phyloP scores from a whole-genome alignment of 53 echinoderm and acorn worm genomes.

The Holothuria leucospilota region DNA sequence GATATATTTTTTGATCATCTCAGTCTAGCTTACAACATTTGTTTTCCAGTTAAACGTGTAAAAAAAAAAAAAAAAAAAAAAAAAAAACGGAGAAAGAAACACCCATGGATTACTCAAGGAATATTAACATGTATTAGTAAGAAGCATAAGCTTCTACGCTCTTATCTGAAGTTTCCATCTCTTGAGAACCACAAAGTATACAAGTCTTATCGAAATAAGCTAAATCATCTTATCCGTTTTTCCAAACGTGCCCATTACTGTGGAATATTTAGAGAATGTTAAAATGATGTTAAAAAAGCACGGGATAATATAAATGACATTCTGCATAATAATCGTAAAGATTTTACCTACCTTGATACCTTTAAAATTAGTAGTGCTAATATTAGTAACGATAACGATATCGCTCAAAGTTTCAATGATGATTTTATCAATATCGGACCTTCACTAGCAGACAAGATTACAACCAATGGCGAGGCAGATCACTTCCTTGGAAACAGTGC shows the following conservation, averaged over 20 bases:
- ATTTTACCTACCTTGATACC: background rate
- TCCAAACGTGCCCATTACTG: background rate
- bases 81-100: too few relatives aligned
- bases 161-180: too few relatives aligned
- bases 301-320: background rate
- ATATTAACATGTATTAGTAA: too few relatives aligned
- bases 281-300: background rate
- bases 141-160: too few relatives aligned
- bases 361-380: background rate
- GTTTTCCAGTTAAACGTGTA: too few relatives aligned
- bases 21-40: too few relatives aligned
- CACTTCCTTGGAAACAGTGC: too few relatives aligned
- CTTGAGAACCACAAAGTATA: background rate
- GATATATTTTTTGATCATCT: too few relatives aligned
- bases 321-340: background rate
- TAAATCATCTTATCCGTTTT: background rate
- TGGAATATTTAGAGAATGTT: background rate
- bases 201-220: constrained; percentile 1
- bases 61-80: too few relatives aligned
- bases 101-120: too few relatives aligned
- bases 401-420: background rate
- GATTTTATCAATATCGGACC: background rate
- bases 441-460: background rate
- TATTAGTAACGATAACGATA: background rate
- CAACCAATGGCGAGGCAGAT: background rate